phyloP scores from a whole-genome alignment of 1,140 invertebrate species.

The Gryon sp. region DNA sequence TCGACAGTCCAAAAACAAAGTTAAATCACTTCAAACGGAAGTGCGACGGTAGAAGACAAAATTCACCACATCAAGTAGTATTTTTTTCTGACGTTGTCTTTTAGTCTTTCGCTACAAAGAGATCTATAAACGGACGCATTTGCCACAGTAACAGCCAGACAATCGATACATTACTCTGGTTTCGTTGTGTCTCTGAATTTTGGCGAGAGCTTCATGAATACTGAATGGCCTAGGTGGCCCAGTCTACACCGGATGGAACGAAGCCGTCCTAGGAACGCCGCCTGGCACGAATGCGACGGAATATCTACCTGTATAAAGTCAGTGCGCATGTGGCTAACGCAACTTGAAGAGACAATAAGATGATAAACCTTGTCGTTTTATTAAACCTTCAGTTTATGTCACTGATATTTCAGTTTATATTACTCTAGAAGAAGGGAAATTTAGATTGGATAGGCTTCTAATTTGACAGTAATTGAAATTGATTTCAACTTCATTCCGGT shows the following conservation, averaged over 20 bases:
- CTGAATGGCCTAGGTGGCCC: slow-evolving; percentile 71
- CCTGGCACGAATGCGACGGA: slow-evolving; percentile 70
- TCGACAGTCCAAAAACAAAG: background rate
- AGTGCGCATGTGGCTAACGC: slow-evolving; percentile 40
- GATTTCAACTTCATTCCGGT: too few relatives aligned
- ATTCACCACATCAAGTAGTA: slow-evolving; percentile 9
- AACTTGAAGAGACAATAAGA: slow-evolving; percentile 52
- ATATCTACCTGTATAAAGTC: slow-evolving; percentile 57
- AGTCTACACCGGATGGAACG: slow-evolving; percentile 57
- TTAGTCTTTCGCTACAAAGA: slow-evolving; percentile 36
- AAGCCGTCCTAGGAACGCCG: slow-evolving; percentile 73
- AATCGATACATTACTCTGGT: slow-evolving; percentile 75
- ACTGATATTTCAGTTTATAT: slow-evolving; percentile 15
- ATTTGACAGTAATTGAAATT: too few relatives aligned
- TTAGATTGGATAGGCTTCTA: too few relatives aligned
- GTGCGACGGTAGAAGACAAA: background rate
- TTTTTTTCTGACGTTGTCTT: slow-evolving; percentile 43
- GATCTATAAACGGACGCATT: slow-evolving; percentile 70
- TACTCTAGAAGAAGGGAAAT: too few relatives aligned
- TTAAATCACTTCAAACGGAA: slow-evolving; percentile 12
- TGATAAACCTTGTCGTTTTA: slow-evolving; percentile 33
- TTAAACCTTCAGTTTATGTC: slow-evolving; percentile 25
- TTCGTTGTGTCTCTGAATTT: slow-evolving; percentile 78
- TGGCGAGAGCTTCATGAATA: slow-evolving; percentile 75
- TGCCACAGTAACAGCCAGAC: slow-evolving; percentile 73